These are phyloP conservation scores for Callosobruchus maculatus DNA, from an alignment of 2,888 invertebrate genomes.

Conservation along the genomic window DNA sequence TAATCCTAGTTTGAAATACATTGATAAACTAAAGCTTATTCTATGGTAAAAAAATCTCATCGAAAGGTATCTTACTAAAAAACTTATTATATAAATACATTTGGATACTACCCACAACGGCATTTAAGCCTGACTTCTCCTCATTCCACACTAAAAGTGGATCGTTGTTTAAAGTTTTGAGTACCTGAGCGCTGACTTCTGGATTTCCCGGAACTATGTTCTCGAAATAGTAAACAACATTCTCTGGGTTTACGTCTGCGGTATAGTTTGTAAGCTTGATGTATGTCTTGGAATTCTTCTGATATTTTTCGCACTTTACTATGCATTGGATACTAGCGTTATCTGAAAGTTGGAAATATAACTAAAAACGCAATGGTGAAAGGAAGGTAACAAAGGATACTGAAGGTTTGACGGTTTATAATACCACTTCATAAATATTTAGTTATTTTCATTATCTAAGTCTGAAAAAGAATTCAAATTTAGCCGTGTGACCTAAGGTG, in stretches of 20 bases:
- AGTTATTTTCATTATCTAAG: too few relatives aligned
- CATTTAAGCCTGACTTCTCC: constrained; percentile 28
- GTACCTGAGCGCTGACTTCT: constrained; percentile 28
- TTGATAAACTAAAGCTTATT: too few relatives aligned
- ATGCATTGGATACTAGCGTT: too few relatives aligned
- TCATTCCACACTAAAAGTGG: constrained; percentile 29
- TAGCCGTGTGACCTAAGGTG: too few relatives aligned
- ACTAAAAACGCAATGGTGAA: too few relatives aligned
- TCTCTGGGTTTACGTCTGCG: constrained; percentile 58
- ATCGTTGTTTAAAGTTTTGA: constrained; percentile 34
- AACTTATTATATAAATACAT: constrained; percentile 25
- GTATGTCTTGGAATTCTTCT: constrained; percentile 30
- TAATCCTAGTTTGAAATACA: too few relatives aligned
- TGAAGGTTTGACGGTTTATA: too few relatives aligned
- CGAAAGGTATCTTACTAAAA: constrained; percentile 29
- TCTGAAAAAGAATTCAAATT: too few relatives aligned
- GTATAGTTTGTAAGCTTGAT: constrained; percentile 32
- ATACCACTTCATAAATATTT: too few relatives aligned
- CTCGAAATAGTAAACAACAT: constrained; percentile 29
- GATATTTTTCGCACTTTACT: constrained; percentile 26
- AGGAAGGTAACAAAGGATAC: too few relatives aligned
- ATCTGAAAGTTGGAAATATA: too few relatives aligned
- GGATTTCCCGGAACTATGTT: constrained; percentile 33
- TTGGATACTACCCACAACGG: constrained; percentile 24
- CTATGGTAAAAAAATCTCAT: constrained; percentile 29